Conservation (phyloP, 2,797 vertebrate species). For the Eulemur mongoz region DNA sequence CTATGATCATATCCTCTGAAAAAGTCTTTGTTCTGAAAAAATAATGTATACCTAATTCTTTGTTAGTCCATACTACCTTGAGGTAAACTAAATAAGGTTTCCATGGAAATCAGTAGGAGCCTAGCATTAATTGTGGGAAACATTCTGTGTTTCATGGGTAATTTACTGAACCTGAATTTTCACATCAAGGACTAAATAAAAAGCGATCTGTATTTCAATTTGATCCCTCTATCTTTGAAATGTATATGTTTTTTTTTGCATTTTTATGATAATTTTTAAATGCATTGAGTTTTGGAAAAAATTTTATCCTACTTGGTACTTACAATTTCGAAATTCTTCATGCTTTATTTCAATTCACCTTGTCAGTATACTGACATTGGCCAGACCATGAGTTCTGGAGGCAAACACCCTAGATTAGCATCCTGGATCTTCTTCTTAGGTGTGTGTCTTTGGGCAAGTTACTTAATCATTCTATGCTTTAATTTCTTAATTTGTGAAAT, state of each 20-base stretch:
- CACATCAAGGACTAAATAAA: neutral
- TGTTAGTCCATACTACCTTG: neutral
- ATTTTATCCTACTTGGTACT: neutral
- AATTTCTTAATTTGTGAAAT: neutral
- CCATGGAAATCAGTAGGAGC: neutral
- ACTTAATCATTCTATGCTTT: neutral
- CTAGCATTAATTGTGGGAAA: neutral
- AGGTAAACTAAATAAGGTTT: neutral
- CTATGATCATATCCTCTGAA: neutral
- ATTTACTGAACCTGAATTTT: slow-evolving; percentile 17
- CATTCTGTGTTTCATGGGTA: neutral
- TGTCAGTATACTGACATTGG: neutral
- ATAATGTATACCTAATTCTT: neutral
- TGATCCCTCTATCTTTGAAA: neutral
- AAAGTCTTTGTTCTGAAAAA: slow-evolving; percentile 1
- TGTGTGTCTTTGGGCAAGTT: neutral
- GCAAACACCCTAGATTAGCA: neutral
- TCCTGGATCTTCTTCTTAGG: neutral
- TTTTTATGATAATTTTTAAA: neutral
- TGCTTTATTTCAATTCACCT: neutral
- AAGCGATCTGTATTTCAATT: neutral
- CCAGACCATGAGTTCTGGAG: neutral
- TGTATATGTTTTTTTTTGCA: neutral
- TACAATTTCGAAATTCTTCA: neutral
- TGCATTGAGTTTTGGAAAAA: neutral